Conservation (phyloP, 2,113 vertebrate species). For the Pterophyllum scalare region DNA sequence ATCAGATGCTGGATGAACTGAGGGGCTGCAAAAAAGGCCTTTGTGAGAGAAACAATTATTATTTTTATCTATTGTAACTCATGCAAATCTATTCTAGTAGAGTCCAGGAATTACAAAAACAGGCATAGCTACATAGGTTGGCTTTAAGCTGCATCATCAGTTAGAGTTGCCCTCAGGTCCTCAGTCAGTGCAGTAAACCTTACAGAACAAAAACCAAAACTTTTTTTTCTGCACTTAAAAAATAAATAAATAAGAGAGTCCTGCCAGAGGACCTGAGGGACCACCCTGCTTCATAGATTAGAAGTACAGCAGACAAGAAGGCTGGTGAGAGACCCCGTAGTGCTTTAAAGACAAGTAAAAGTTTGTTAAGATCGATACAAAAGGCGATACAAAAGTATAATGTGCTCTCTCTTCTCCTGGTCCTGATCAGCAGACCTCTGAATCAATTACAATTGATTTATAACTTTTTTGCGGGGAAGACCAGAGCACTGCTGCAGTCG, state of each 20-base stretch:
- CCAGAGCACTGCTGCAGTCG: too few relatives aligned
- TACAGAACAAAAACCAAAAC: too few relatives aligned
- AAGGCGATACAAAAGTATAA: background rate
- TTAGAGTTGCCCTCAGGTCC: background rate
- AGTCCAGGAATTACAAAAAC: background rate
- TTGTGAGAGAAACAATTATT: too few relatives aligned
- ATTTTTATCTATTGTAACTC: background rate
- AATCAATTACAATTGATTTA: too few relatives aligned
- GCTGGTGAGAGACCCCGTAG: background rate
- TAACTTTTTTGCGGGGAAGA: too few relatives aligned
- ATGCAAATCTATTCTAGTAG: background rate
- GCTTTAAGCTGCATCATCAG: background rate
- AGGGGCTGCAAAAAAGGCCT: background rate
- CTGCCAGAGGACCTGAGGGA: background rate
- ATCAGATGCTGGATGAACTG: background rate
- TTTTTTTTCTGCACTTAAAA: background rate
- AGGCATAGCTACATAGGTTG: background rate
- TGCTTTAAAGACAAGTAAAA: background rate
- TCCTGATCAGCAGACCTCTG: too few relatives aligned
- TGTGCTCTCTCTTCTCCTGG: background rate
- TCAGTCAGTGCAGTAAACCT: background rate
- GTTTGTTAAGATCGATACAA: background rate
- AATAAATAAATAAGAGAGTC: background rate
- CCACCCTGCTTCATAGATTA: background rate
- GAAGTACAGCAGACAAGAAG: background rate